Evolutionary conservation across 2,113 vertebrate genomes (phyloP).

Genomic region (Ceyx cyanopectus): DNA sequence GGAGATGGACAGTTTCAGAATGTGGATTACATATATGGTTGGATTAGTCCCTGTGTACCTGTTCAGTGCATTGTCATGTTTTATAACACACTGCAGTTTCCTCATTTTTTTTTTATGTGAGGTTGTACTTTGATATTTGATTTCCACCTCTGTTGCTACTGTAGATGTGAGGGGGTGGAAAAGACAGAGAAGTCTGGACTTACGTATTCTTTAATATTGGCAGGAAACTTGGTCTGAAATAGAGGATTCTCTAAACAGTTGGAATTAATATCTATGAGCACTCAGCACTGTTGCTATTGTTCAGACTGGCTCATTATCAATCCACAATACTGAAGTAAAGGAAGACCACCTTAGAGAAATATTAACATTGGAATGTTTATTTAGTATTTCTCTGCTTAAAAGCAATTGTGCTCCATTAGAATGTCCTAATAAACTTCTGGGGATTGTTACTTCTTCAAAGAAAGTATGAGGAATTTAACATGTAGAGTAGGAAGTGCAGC

Average conservation of each 20-base stretch:
- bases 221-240: background rate
- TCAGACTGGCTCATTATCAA: background rate
- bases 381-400: slow-evolving; percentile 34
- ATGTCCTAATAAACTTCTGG: slow-evolving; percentile 61
- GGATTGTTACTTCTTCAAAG: slow-evolving; percentile 67
- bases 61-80: background rate
- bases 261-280: background rate
- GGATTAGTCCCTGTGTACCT: background rate
- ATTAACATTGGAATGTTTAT: slow-evolving; percentile 53
- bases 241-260: slow-evolving; percentile 17
- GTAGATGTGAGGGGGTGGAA: background rate
- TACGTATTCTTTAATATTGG: background rate
- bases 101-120: background rate
- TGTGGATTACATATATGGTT: background rate
- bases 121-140: slow-evolving; percentile 23
- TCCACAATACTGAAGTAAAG: background rate
- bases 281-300: background rate
- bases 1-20: background rate
- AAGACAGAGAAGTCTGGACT: background rate
- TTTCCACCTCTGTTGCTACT: background rate
- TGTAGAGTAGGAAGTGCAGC: background rate
- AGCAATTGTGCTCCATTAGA: slow-evolving; percentile 40
- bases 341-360: slow-evolving; percentile 58
- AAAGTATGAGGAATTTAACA: background rate
- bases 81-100: background rate